phyloP scores from a whole-genome alignment of 2,888 invertebrate species.

The Chydorus sphaericus region DNA sequence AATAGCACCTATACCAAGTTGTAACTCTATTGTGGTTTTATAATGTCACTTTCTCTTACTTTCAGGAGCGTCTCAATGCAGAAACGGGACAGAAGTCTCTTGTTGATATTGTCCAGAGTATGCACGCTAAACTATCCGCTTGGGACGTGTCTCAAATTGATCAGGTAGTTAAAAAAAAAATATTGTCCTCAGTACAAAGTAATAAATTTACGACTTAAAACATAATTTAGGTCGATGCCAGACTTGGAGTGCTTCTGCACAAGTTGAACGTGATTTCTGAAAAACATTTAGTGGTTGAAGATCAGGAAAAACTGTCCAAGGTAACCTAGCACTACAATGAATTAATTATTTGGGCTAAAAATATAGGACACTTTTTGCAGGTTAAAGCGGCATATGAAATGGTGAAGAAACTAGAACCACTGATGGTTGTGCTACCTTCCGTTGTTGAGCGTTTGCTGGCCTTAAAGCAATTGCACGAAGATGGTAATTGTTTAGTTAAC shows the following conservation, averaged over 20 bases:
- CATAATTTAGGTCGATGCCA: constrained; percentile 48
- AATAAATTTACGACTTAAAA: background rate
- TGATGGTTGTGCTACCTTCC: constrained; percentile 60
- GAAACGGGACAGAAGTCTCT: constrained; percentile 34
- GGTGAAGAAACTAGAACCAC: constrained; percentile 68
- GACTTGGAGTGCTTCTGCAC: constrained; percentile 54
- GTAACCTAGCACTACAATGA: constrained; percentile 26
- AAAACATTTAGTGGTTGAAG: constrained; percentile 38
- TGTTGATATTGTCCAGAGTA: constrained; percentile 55
- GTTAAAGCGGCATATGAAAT: constrained; percentile 72
- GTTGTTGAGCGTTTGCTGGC: constrained; percentile 73
- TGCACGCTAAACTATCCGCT: constrained; percentile 62
- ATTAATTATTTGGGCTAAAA: constrained; percentile 14
- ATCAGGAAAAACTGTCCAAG: constrained; percentile 50
- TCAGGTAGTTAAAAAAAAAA: too few relatives aligned
- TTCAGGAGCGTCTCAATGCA: constrained; percentile 22
- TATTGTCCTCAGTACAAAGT: too few relatives aligned
- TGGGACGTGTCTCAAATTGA: constrained; percentile 71
- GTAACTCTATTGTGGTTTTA: too few relatives aligned
- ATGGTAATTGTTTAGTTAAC: too few relatives aligned
- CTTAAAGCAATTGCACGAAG: constrained; percentile 71
- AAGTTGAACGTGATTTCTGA: constrained; percentile 58
- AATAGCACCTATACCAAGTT: too few relatives aligned
- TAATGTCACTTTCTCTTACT: too few relatives aligned
- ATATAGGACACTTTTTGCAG: constrained; percentile 37